phyloP scores from a whole-genome alignment of 2,797 vertebrate species.

The Peromyscus eremicus region DNA sequence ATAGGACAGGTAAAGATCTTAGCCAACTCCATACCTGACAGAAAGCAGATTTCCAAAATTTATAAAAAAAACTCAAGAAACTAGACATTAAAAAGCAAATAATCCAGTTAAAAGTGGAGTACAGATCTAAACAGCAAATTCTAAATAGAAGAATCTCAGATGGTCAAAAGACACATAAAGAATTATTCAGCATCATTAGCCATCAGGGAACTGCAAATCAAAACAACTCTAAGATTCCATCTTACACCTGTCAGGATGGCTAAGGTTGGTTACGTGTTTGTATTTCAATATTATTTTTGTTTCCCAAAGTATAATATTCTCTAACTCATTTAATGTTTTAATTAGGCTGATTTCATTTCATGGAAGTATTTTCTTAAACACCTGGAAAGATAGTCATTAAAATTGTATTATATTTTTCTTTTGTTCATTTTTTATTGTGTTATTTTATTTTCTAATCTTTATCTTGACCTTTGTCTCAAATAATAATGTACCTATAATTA shows the following conservation, averaged over 20 bases:
- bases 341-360: neutral
- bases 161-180: neutral
- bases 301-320: neutral
- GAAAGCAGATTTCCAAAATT: neutral
- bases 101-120: neutral
- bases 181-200: neutral
- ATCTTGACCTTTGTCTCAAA: neutral
- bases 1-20: neutral
- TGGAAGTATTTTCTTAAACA: slow-evolving; percentile 2
- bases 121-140: neutral
- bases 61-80: neutral
- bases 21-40: neutral
- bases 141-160: neutral
- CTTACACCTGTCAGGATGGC: neutral
- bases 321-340: neutral
- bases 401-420: slow-evolving; percentile 33
- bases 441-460: neutral
- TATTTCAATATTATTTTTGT: slow-evolving; percentile 15
- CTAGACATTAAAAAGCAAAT: neutral
- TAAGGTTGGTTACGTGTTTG: neutral
- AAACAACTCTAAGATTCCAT: neutral
- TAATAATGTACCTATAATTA: neutral
- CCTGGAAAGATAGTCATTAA: neutral
- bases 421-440: neutral
- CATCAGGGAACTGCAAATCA: neutral